phyloP scores from a whole-genome alignment of 2,113 vertebrate genomes.

The Sylvia atricapilla region DNA sequence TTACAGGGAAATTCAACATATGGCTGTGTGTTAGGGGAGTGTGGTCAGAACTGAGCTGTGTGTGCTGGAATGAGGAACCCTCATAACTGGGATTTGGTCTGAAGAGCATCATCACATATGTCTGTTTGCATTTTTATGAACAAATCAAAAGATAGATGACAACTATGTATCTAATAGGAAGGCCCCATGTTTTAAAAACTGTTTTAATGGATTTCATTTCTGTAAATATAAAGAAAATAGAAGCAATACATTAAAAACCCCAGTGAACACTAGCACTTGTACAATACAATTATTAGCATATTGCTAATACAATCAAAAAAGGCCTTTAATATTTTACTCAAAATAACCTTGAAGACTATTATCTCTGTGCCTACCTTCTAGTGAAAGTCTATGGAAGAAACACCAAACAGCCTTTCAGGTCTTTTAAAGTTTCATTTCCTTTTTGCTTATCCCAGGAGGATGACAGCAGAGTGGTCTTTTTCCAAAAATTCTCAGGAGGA shows the following conservation, averaged over 20 bases:
- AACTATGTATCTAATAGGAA: neutral
- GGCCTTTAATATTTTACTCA: neutral
- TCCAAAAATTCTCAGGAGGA: neutral
- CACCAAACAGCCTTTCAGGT: neutral
- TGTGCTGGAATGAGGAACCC: neutral
- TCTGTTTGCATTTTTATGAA: neutral
- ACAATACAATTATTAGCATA: neutral
- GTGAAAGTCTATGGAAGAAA: neutral
- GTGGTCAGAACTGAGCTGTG: neutral
- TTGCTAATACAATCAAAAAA: neutral
- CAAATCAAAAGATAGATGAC: neutral
- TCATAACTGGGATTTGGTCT: neutral
- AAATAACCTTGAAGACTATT: neutral
- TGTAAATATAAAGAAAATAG: neutral
- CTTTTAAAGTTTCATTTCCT: neutral
- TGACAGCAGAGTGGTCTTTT: neutral
- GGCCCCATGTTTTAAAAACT: neutral
- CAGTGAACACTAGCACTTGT: neutral
- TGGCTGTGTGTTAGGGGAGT: neutral
- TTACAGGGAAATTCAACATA: neutral
- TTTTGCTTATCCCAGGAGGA: neutral
- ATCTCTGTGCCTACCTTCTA: neutral
- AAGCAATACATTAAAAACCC: accelerated
- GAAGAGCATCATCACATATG: neutral
- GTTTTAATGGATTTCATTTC: neutral